A percentile compares a stretch with the other conserved stretches of the same genome.
These are phyloP conservation scores for Eidolon helvum DNA, from an alignment of 2,113 vertebrate genomes.

Conservation along the genomic window DNA sequence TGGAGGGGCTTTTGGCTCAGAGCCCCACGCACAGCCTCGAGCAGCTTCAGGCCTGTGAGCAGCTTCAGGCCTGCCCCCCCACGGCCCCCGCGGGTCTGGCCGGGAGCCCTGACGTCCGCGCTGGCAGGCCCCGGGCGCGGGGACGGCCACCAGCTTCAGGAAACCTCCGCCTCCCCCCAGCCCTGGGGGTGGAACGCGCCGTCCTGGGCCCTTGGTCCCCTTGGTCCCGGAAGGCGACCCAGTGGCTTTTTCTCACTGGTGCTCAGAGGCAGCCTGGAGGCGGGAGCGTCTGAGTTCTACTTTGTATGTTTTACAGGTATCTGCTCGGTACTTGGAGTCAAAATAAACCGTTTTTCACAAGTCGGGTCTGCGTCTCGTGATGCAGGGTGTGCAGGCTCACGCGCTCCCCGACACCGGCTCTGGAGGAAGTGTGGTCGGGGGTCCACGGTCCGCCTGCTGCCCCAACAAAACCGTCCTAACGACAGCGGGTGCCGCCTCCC, in stretches of 20 bases:
- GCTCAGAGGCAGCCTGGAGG: not conserved
- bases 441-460: not conserved
- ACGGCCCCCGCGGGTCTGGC: not conserved
- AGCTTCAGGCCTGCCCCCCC: not conserved
- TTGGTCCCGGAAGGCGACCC: not conserved
- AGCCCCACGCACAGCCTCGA: not conserved
- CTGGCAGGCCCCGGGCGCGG: not conserved
- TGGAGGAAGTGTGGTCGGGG: not conserved
- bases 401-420: not conserved
- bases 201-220: not conserved
- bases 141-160: not conserved
- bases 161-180: no score
- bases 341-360: conserved; percentile 72
- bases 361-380: not conserved
- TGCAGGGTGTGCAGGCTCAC: not conserved
- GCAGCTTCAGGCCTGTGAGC: not conserved
- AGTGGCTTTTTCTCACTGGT: not conserved
- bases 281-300: conserved; percentile 14
- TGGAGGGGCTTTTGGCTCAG: not conserved
- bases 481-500: no score
- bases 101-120: not conserved
- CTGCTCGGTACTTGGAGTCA: conserved; percentile 68
- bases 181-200: no score
- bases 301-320: conserved; percentile 72
- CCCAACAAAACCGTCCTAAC: not conserved